Conservation (phyloP, 1,140 invertebrate species). For the Lepeophtheirus salmonis region DNA sequence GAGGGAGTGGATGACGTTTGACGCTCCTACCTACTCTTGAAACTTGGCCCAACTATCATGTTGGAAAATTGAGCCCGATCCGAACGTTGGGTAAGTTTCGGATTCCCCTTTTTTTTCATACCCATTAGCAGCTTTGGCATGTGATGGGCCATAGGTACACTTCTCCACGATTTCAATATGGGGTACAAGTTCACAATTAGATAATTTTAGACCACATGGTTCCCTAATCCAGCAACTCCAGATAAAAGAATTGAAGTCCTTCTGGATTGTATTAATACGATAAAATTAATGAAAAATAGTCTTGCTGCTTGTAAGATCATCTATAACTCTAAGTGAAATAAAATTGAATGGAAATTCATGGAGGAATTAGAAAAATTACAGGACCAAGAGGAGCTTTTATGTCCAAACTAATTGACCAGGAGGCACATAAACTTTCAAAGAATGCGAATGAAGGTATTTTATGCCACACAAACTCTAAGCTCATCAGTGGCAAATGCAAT, state of each 20-base stretch:
- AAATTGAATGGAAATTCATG: neutral
- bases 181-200: neutral
- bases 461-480: slow-evolving; percentile 8
- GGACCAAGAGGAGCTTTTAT: neutral
- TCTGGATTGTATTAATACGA: neutral
- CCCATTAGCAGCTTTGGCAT: neutral
- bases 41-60: too few relatives aligned
- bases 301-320: neutral
- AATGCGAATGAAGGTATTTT: slow-evolving; percentile 12
- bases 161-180: neutral
- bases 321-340: neutral
- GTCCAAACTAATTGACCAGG: neutral
- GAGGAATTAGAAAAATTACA: slow-evolving; percentile 1
- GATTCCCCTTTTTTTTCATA: too few relatives aligned
- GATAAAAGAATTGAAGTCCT: neutral
- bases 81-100: too few relatives aligned
- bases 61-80: too few relatives aligned
- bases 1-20: too few relatives aligned
- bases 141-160: slow-evolving; percentile 2
- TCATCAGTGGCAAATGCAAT: slow-evolving; percentile 4
- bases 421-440: slow-evolving; percentile 2
- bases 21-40: too few relatives aligned
- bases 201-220: neutral
- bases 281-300: slow-evolving; percentile 4
- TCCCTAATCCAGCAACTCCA: neutral